phyloP scores from a whole-genome alignment of 2,797 vertebrate genomes.

The Gouania willdenowi region DNA sequence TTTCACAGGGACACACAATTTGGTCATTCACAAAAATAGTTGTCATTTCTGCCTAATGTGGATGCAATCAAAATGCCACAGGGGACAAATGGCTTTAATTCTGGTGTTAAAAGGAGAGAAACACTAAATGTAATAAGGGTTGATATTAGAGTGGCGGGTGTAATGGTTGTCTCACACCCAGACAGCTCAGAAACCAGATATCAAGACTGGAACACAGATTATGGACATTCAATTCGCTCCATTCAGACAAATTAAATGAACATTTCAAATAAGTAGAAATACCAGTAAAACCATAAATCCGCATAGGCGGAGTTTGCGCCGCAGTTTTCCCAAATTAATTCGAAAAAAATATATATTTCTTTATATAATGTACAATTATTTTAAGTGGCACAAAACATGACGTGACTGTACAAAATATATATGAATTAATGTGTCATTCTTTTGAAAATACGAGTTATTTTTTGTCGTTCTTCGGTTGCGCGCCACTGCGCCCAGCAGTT shows the following conservation, averaged over 20 bases:
- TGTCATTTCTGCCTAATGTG: slow-evolving; percentile 24
- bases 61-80: slow-evolving; percentile 61
- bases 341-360: too few species aligned
- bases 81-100: slow-evolving; percentile 59
- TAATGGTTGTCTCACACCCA: slow-evolving; percentile 42
- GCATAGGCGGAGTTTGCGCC: too few species aligned
- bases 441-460: too few species aligned
- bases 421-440: too few species aligned
- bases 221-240: slow-evolving; percentile 35
- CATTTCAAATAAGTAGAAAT: slow-evolving; percentile 23
- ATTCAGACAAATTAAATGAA: too few species aligned
- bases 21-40: slow-evolving; percentile 25
- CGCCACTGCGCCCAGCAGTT: too few species aligned
- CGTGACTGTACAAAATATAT: too few species aligned
- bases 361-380: too few species aligned
- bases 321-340: too few species aligned
- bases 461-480: too few species aligned
- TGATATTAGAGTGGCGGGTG: slow-evolving; percentile 41
- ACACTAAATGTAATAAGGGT: slow-evolving; percentile 60
- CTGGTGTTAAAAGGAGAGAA: slow-evolving; percentile 44
- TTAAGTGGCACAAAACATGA: too few species aligned
- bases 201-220: slow-evolving; percentile 12
- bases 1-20: slow-evolving; percentile 8
- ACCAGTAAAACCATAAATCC: slow-evolving; percentile 42
- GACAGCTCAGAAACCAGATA: slow-evolving; percentile 36